Evolutionary conservation across 2,797 vertebrate genomes (phyloP).

Genomic region (Sebastes goodei): DNA sequence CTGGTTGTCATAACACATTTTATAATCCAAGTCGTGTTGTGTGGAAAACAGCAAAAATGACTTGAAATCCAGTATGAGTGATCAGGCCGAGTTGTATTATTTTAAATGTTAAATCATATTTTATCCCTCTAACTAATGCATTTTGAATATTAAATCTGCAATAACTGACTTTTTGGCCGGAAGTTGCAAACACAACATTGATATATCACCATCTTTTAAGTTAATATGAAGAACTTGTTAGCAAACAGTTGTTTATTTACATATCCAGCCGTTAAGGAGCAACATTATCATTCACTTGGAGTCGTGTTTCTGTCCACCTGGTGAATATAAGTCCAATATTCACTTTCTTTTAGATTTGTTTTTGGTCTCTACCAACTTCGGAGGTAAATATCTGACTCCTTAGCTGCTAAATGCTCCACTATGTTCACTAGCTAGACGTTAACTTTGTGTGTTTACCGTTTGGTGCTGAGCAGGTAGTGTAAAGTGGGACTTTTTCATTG

Average conservation of each 20-base stretch:
- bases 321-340: not conserved
- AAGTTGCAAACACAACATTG: not conserved
- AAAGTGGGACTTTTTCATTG: not conserved
- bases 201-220: not conserved
- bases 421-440: not conserved
- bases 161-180: not conserved
- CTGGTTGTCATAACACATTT: not conserved
- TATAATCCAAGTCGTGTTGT: not conserved
- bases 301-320: no score
- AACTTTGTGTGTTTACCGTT: not conserved
- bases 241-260: not conserved
- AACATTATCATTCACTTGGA: no score
- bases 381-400: not conserved
- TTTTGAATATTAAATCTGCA: not conserved
- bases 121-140: not conserved
- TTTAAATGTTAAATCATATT: not conserved
- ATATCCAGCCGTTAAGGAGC: not conserved
- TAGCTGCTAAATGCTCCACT: not conserved
- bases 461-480: not conserved
- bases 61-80: not conserved
- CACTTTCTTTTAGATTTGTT: not conserved
- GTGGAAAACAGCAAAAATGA: not conserved
- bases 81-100: not conserved
- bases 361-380: not conserved
- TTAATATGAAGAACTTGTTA: not conserved